Conservation (phyloP, 2,113 vertebrate species). For the Pimephales promelas region DNA sequence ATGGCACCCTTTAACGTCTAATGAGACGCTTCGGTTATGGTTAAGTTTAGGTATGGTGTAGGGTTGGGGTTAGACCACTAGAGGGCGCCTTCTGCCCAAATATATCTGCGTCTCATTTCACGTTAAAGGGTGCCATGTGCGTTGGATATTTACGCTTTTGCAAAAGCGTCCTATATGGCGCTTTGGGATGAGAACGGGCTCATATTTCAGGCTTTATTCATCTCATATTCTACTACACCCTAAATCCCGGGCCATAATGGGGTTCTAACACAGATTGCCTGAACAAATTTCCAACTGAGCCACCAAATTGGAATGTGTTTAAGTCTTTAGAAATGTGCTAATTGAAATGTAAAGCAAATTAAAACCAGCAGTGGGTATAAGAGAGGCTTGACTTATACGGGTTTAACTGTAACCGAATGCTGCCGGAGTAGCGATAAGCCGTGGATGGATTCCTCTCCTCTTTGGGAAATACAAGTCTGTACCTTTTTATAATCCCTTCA, state of each 20-base stretch:
- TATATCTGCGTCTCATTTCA: no score
- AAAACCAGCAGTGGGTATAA: constrained; percentile 40
- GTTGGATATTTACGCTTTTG: no score
- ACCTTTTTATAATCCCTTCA: constrained; percentile 59
- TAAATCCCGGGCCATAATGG: neutral
- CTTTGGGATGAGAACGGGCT: no score
- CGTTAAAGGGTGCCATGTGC: no score
- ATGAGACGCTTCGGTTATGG: no score
- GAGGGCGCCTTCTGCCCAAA: no score
- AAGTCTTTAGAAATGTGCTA: constrained; percentile 24
- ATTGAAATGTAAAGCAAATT: constrained; percentile 44
- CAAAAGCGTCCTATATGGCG: no score
- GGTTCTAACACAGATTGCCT: neutral
- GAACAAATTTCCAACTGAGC: neutral
- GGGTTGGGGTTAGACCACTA: no score
- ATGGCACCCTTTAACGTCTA: no score
- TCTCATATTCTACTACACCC: neutral
- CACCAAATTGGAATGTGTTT: neutral
- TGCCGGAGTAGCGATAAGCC: constrained; percentile 49
- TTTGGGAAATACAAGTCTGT: constrained; percentile 44
- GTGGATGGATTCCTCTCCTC: constrained; percentile 24
- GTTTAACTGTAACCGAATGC: constrained; percentile 53
- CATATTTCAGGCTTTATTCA: neutral
- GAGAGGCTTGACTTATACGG: constrained; percentile 38
- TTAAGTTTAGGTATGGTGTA: no score